Base-by-base conservation (phyloP, 2,888 invertebrate genomes). In the Pristionchus arcanus region DNA sequence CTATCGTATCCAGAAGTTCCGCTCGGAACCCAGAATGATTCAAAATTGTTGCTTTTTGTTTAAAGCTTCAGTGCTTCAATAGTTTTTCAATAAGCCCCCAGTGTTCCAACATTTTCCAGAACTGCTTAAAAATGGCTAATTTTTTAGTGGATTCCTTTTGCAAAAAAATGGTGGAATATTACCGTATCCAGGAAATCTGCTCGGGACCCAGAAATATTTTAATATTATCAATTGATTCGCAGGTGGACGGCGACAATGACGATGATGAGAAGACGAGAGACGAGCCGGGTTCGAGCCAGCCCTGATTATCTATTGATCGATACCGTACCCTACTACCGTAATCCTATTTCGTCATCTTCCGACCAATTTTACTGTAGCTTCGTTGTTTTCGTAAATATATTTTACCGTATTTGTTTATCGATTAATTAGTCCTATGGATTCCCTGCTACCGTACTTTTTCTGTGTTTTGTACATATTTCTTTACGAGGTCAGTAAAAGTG, bases 231-330 rank as follows among this genome's bases (percentile, higher is more conserved):
- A 81, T 81, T 81, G n/a, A 74, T 34, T 34, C 42, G 1, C 55
- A 83, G 83, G 83, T 83, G 19, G 59, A 85, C 21, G 84, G 49
- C 28, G 84, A 85, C 34, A 63, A 85, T 13, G 84, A 85, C 34
- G 84, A 85, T 13, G 84, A 85, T 59, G 84, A 85, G 84, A 85
- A 85, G 59, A 85, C 84, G 55, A 85, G 84, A 59, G 84, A 84
- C 15, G 84, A 59, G 15, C 59, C 84, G 59, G 34, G 59, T 13
- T 31, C 84, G 34, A 63, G 84, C 34, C 55, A 85, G 55, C 31
- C 55, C n/a, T 85, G 84, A 85, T 85, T 85, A 85, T 85, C 59
- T 59, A 85, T 85, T n/a, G 84, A 28, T 55, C 42, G 74, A 74
- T 74, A 74, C 74, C 74, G 37, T 74, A 74, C 21, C 74, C 74